Conservation (phyloP, 2,797 vertebrate species). For the Philypnodon macrostomus region DNA sequence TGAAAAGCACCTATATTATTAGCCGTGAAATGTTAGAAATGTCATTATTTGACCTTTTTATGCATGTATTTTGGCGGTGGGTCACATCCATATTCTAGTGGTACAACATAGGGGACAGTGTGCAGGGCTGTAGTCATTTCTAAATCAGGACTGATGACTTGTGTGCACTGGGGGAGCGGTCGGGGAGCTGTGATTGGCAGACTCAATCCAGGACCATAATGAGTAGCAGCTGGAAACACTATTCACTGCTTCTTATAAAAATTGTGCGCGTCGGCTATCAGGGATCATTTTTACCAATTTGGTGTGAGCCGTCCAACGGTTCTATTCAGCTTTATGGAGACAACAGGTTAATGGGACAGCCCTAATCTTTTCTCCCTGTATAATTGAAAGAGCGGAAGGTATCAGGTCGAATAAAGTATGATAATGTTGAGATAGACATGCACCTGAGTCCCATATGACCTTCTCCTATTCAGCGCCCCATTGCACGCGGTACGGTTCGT, state of each 20-base stretch:
- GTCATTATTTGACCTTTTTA: too few relatives aligned
- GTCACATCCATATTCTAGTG: background rate
- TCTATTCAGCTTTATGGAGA: slow-evolving; percentile 31
- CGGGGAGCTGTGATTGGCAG: slow-evolving; percentile 18
- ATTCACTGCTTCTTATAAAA: slow-evolving; percentile 20
- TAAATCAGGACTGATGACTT: slow-evolving; percentile 23
- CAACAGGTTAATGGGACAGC: slow-evolving; percentile 57
- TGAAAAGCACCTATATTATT: too few relatives aligned
- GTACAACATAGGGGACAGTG: background rate
- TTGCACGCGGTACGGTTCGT: slow-evolving; percentile 13
- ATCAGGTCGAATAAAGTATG: slow-evolving; percentile 54
- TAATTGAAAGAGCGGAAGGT: slow-evolving; percentile 60
- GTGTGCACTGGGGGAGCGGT: slow-evolving; percentile 1
- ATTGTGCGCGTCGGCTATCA: slow-evolving; percentile 18
- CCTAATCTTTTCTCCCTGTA: slow-evolving; percentile 39
- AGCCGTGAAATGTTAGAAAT: too few relatives aligned
- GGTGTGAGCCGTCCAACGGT: slow-evolving; percentile 27
- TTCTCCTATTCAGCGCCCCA: slow-evolving; percentile 24
- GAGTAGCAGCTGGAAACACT: slow-evolving; percentile 23
- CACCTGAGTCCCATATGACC: slow-evolving; percentile 43
- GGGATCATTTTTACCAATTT: slow-evolving; percentile 39
- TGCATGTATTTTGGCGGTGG: too few relatives aligned
- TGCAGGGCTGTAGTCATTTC: background rate
- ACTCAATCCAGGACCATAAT: slow-evolving; percentile 17
- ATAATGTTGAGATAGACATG: slow-evolving; percentile 45